These are phyloP conservation scores for Neotragus moschatus DNA, from an alignment of 2,113 vertebrate genomes.

Conservation along the genomic window DNA sequence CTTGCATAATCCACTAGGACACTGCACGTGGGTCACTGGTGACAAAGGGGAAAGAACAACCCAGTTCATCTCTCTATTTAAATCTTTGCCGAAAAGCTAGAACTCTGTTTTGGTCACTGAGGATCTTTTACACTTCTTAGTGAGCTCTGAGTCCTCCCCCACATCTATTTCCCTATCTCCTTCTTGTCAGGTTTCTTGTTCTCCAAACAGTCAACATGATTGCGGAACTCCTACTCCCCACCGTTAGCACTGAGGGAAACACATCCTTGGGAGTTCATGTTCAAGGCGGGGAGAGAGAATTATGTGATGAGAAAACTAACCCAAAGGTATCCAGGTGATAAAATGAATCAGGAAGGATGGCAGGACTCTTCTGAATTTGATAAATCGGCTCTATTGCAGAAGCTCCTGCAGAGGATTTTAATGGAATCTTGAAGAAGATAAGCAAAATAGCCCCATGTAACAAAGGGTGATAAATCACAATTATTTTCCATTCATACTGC, in stretches of 20 bases:
- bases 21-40: background rate
- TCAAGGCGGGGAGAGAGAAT: background rate
- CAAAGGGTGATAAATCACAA: background rate
- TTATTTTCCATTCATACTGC: background rate
- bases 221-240: background rate
- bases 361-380: background rate
- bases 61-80: conserved; percentile 27
- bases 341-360: background rate
- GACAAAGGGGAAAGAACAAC: background rate
- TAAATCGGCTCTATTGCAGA: background rate
- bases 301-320: background rate
- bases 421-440: background rate
- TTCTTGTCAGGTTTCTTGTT: conserved; percentile 5
- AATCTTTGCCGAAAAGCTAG: conserved; percentile 43
- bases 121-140: conserved; percentile 4
- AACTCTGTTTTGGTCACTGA: background rate
- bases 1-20: background rate
- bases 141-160: background rate
- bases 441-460: background rate
- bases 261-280: background rate
- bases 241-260: background rate
- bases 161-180: background rate
- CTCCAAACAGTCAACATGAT: background rate
- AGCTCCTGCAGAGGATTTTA: background rate
- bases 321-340: background rate